A percentile compares a stretch with the other conserved stretches of the same genome.
Evolutionary conservation across 2,797 vertebrate genomes (phyloP).

Genomic region (Sebastes kiyomatsui): DNA sequence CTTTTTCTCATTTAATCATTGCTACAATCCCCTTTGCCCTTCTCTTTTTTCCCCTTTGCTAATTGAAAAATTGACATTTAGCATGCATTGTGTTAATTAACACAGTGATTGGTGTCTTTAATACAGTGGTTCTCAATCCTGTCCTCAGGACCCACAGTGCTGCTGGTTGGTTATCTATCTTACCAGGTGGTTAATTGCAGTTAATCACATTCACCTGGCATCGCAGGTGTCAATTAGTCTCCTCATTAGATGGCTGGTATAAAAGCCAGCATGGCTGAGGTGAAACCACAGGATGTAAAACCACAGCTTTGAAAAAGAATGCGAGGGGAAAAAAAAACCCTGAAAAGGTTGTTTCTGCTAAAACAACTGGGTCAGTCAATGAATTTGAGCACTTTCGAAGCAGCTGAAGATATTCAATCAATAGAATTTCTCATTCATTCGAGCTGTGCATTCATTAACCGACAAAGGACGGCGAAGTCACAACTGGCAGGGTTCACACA

Average conservation of each 20-base stretch:
- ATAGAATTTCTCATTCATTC: conserved; percentile 34
- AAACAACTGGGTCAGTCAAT: conserved; percentile 20
- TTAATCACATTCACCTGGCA: conserved; percentile 40
- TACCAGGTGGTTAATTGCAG: conserved; percentile 24
- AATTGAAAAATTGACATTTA: conserved; percentile 45
- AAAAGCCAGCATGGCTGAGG: conserved; percentile 1
- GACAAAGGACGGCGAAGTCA: conserved; percentile 24
- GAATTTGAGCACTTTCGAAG: conserved; percentile 10
- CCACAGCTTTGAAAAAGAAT: neutral
- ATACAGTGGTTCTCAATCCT: neutral
- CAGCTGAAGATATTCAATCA: conserved; percentile 34
- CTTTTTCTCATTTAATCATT: conserved; percentile 20
- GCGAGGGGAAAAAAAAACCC: rapidly evolving
- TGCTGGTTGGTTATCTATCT: conserved; percentile 28
- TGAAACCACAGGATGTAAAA: neutral
- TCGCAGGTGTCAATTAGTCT: conserved; percentile 22
- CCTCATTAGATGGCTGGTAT: neutral
- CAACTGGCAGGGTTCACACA: conserved; percentile 21
- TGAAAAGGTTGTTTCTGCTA: conserved; percentile 12
- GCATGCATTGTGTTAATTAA: conserved; percentile 36
- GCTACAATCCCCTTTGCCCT: conserved; percentile 33
- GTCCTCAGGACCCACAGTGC: conserved; percentile 1
- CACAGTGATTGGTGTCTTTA: conserved; percentile 41
- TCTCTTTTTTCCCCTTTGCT: conserved; percentile 29
- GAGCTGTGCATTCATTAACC: conserved; percentile 14